Evolutionary conservation across 2,797 vertebrate genomes (phyloP), one percentile per base, ranked within the genome.

Genomic region (Pteronotus mesoamericanus): DNA sequence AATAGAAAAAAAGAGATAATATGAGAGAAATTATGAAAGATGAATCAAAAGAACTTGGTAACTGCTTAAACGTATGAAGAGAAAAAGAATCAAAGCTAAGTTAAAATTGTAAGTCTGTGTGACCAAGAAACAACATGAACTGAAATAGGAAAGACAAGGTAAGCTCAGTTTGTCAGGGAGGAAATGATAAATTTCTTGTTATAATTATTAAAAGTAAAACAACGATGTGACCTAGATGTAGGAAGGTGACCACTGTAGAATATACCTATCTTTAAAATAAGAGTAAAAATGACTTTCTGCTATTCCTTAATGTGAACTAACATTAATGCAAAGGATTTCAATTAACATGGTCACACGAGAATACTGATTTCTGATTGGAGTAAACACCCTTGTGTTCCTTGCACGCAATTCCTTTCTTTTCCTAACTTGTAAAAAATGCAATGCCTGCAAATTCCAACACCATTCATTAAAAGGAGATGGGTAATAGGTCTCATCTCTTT

Each of bases 401-500:
- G 77, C 42, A 82, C 37, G 24, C 24, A 59, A 72, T 44, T n/a
- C 24, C 61, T 71, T 96, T 95, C 86, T 85, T 89, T 87, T 77
- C 78, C 66, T 44, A 91, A 94, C 83, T 39, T 93, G 69, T 71
- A 93, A 88, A 92, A 94, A 91, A 80, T 91, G 51, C 68, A 34
- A 29, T 89, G 68, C 74, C 74, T 97, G 93, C 16, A 97, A 72
- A 75, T 92, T 96, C 77, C 61, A 64, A 39, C 29, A 87, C 80
- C 59, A 93, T 90, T 88, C 86, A 95, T 86, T 94, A 91, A 94
- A 94, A 92, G 74, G 69, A 93, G 84, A 86, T 44, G 72, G 89
- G 71, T 96, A 96, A 97, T 88, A 96, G 93, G 94, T 94, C 92
- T 98, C 97, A 98, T 97, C 95, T 97, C 89, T 98, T 97, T 96